Evolutionary conservation across 2,797 vertebrate species (phyloP).

Genomic region (Spea hammondii): DNA sequence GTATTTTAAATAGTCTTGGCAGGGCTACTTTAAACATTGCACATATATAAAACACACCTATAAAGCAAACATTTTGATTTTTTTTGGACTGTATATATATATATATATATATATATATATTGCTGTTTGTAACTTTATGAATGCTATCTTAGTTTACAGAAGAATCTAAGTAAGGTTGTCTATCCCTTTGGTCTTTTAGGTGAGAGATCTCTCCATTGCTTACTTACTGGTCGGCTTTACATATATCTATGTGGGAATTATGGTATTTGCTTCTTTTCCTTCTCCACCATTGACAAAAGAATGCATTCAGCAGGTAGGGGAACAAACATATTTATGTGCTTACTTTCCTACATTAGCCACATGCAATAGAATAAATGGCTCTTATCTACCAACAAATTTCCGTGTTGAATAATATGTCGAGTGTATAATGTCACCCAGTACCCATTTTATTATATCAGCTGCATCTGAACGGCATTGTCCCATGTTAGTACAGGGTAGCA

Average conservation of each 20-base stretch:
- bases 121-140: neutral
- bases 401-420: too few relatives aligned
- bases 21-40: too few relatives aligned
- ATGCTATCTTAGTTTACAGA: neutral
- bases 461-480: neutral
- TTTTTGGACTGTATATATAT: neutral
- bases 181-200: conserved; percentile 67
- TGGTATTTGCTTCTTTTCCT: conserved; percentile 91
- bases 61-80: too few relatives aligned
- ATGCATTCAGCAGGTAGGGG: conserved; percentile 89
- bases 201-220: conserved; percentile 91
- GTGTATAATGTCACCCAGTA: too few relatives aligned
- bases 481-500: too few relatives aligned
- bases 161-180: too few relatives aligned
- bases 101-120: too few relatives aligned
- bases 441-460: neutral
- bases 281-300: conserved; percentile 88
- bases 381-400: too few relatives aligned
- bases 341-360: neutral
- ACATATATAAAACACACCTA: too few relatives aligned
- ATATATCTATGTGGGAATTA: conserved; percentile 88
- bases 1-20: too few relatives aligned
- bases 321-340: neutral
- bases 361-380: too few relatives aligned
- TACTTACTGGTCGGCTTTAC: conserved; percentile 90